A percentile compares a stretch with the other conserved stretches of the same genome.
Evolutionary conservation across 2,888 invertebrate species (phyloP).

Genomic region (Morpho achilles): DNA sequence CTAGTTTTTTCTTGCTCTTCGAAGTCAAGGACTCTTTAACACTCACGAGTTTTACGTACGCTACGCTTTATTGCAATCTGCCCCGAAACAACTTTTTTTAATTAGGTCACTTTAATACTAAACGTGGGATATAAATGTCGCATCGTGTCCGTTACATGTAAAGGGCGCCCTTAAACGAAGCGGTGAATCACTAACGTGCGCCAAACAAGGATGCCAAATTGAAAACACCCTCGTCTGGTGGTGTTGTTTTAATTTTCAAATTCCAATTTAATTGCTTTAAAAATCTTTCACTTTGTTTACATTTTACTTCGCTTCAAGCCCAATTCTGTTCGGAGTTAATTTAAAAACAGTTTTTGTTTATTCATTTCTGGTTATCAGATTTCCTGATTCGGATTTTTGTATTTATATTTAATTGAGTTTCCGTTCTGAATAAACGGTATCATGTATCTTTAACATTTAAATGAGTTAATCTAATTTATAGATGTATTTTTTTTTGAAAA

Average conservation of each 20-base stretch:
- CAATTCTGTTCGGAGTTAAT: constrained; percentile 7
- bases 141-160: too few relatives aligned
- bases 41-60: too few relatives aligned
- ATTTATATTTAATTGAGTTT: constrained; percentile 13
- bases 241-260: constrained; percentile 16
- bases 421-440: constrained; percentile 5
- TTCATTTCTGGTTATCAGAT: constrained; percentile 3
- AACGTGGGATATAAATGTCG: too few relatives aligned
- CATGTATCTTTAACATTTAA: background rate
- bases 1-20: too few relatives aligned
- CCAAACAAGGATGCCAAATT: constrained; percentile 9
- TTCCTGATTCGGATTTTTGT: background rate
- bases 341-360: constrained; percentile 5
- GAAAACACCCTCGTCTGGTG: constrained; percentile 6
- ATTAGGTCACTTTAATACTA: too few relatives aligned
- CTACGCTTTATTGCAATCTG: too few relatives aligned
- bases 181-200: constrained; percentile 3
- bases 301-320: constrained; percentile 9
- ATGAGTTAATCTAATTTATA: too few relatives aligned
- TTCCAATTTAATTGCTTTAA: constrained; percentile 9
- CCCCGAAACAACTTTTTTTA: too few relatives aligned
- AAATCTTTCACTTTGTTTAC: constrained; percentile 10
- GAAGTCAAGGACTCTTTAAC: too few relatives aligned
- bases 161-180: constrained; percentile 1
- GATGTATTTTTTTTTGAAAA: too few relatives aligned